These are phyloP conservation scores for Achlya flavicornis DNA, from an alignment of 2,888 invertebrate genomes.

Conservation along the genomic window DNA sequence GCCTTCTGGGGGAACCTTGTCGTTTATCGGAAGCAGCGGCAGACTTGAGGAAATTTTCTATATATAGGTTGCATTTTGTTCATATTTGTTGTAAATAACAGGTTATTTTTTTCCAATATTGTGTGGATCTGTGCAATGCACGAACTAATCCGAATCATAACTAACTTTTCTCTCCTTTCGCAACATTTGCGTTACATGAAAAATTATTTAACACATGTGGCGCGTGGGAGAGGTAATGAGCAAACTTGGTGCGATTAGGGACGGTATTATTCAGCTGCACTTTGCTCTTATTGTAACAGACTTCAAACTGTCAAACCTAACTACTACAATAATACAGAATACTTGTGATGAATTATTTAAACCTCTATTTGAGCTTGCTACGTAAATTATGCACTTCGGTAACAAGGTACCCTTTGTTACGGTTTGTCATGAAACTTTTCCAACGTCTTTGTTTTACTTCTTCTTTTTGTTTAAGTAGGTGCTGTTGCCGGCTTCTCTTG, in stretches of 20 bases:
- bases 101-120: too few species aligned
- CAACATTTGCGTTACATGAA: conserved; percentile 22
- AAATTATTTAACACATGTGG: conserved; percentile 25
- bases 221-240: conserved; percentile 36
- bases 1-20: too few species aligned
- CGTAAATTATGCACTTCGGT: background rate
- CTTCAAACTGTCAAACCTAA: conserved; percentile 18
- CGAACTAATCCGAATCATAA: too few species aligned
- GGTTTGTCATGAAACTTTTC: background rate
- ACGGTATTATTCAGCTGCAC: conserved; percentile 35
- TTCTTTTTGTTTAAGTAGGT: background rate
- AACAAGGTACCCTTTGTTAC: background rate
- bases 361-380: background rate
- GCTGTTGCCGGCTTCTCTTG: background rate
- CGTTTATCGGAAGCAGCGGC: too few species aligned
- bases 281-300: conserved; percentile 34
- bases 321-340: background rate
- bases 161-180: too few species aligned
- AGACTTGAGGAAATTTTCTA: too few species aligned
- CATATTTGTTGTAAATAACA: too few species aligned
- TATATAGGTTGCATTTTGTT: too few species aligned
- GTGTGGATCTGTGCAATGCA: too few species aligned
- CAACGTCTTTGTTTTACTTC: background rate
- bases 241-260: conserved; percentile 37
- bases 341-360: background rate